Percentiles rank a stretch among this genome's conserved stretches.
phyloP scores from a whole-genome alignment of 1,140 invertebrate genomes.

The Hyles euphorbiae region DNA sequence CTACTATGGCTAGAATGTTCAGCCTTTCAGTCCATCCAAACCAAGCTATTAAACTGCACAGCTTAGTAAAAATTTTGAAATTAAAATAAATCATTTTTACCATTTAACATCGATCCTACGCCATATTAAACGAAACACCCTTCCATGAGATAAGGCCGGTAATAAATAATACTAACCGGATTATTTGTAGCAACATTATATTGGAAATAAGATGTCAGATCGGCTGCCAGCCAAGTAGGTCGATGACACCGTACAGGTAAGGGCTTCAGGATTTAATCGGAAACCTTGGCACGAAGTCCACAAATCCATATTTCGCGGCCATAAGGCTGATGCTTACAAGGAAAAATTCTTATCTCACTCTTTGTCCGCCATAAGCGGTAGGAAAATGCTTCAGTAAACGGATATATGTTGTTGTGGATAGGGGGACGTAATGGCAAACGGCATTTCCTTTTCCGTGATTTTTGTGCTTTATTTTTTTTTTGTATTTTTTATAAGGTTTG shows the following conservation, averaged over 20 bases:
- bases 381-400: conserved; percentile 4
- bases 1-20: too few species aligned
- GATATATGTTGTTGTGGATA: conserved; percentile 7
- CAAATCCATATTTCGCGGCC: too few species aligned
- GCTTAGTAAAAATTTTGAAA: too few species aligned
- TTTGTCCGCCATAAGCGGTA: neutral
- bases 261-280: neutral
- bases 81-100: too few species aligned
- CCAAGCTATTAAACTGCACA: too few species aligned
- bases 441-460: conserved; percentile 4
- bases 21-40: too few species aligned
- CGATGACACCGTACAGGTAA: conserved; percentile 5
- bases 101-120: too few species aligned
- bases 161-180: neutral
- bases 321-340: neutral
- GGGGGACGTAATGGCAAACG: conserved; percentile 11
- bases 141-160: neutral
- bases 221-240: conserved; percentile 11
- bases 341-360: conserved; percentile 6
- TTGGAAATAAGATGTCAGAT: conserved; percentile 3
- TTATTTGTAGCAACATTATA: neutral
- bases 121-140: neutral
- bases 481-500: too few species aligned
- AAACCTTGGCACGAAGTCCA: too few species aligned
- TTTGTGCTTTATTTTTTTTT: too few species aligned